A percentile compares a stretch with the other conserved stretches of the same genome.
phyloP scores from a whole-genome alignment of 2,113 vertebrate genomes.

The Erpornis zantholeuca region DNA sequence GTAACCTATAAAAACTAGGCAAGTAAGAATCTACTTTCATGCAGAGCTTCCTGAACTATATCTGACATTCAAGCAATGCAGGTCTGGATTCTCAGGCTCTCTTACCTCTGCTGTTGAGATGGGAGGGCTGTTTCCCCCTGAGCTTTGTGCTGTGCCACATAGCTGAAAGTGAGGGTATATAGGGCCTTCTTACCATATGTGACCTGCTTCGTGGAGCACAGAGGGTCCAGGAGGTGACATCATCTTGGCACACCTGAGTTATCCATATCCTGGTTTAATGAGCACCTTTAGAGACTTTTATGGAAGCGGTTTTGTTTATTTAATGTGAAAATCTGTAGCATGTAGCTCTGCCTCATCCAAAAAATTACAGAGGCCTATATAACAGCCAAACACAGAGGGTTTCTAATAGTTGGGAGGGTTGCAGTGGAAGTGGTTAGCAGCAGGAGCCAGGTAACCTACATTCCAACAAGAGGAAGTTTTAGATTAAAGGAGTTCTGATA shows the following conservation, averaged over 20 bases:
- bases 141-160: not conserved
- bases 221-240: not conserved
- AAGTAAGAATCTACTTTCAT: not conserved
- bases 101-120: not conserved
- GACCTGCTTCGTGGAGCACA: fast-evolving
- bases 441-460: slow-evolving; percentile 58
- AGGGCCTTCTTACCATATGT: not conserved
- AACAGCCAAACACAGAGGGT: not conserved
- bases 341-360: not conserved
- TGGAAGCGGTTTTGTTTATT: not conserved
- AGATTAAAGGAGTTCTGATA: slow-evolving; percentile 52
- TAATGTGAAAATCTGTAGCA: not conserved
- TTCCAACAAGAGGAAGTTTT: slow-evolving; percentile 38
- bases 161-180: not conserved
- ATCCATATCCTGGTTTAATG: not conserved
- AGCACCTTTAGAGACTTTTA: not conserved
- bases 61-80: not conserved
- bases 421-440: slow-evolving; percentile 32
- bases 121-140: not conserved
- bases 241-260: not conserved
- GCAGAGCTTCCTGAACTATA: not conserved
- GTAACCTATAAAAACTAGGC: not conserved
- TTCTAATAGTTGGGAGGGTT: slow-evolving; percentile 30
- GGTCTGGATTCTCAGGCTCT: not conserved
- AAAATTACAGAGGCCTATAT: not conserved